Percentiles rank a stretch among this genome's conserved stretches.
Evolutionary conservation across 2,888 invertebrate species (phyloP).

Genomic region (Ophraella communa): DNA sequence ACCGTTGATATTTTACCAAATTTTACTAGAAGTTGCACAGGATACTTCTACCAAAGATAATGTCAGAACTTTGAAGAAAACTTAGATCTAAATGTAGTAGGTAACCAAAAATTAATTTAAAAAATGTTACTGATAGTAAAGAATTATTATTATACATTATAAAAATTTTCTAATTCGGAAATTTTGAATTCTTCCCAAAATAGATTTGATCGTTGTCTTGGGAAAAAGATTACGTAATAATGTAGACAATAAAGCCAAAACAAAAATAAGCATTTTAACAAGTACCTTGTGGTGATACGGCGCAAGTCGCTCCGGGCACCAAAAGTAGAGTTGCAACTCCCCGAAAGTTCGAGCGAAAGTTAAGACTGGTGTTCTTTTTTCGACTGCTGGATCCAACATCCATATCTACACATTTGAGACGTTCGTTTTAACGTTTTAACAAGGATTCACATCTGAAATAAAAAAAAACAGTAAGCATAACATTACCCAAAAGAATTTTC

Average conservation of each 20-base stretch:
- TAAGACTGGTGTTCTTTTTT: not conserved
- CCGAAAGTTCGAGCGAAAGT: slow-evolving; percentile 10
- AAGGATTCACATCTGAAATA: slow-evolving; percentile 12
- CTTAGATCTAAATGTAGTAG: too few species aligned
- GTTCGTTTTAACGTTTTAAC: not conserved
- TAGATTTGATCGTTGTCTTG: too few species aligned
- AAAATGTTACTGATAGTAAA: too few species aligned
- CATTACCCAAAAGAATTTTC: too few species aligned
- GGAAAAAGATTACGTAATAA: too few species aligned
- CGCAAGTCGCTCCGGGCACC: slow-evolving; percentile 16
- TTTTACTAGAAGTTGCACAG: not conserved
- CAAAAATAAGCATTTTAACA: not conserved
- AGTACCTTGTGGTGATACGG: slow-evolving; percentile 21
- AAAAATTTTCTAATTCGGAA: too few species aligned
- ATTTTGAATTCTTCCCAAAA: too few species aligned
- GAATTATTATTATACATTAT: too few species aligned
- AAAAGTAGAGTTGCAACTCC: slow-evolving; percentile 18
- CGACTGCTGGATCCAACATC: slow-evolving; percentile 17
- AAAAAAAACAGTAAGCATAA: not conserved
- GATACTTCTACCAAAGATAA: too few species aligned
- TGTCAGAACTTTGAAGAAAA: too few species aligned
- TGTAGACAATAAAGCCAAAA: not conserved
- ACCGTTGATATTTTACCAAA: not conserved
- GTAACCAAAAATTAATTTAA: too few species aligned
- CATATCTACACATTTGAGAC: slow-evolving; percentile 16